Percentiles rank a stretch among this genome's conserved stretches.
These are phyloP conservation scores for Venustaconcha ellipsiformis DNA, from an alignment of 1,140 invertebrate species.

Conservation along the genomic window DNA sequence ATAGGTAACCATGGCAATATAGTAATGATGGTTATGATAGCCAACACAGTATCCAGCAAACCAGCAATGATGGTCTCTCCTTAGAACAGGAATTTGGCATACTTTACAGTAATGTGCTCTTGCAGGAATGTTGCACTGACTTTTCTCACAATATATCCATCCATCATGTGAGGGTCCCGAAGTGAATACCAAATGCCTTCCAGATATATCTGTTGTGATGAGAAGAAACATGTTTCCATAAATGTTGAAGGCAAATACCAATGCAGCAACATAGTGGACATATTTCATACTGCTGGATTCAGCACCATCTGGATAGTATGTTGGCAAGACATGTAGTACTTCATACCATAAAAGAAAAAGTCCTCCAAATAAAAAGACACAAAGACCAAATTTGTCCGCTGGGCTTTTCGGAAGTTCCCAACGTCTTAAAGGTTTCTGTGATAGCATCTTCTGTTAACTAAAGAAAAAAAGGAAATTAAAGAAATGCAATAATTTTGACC, in stretches of 20 bases:
- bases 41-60: conserved; percentile 93
- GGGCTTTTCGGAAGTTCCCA: too few relatives aligned
- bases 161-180: conserved; percentile 20
- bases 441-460: too few relatives aligned
- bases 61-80: conserved; percentile 95
- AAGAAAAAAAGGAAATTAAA: too few relatives aligned
- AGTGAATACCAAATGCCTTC: conserved; percentile 15
- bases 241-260: conserved; percentile 38
- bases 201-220: conserved; percentile 34
- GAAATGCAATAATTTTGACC: too few relatives aligned
- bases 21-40: conserved; percentile 90
- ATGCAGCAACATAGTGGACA: conserved; percentile 19
- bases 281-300: background rate
- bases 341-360: conserved; percentile 47
- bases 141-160: conserved; percentile 35
- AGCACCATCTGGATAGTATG: conserved; percentile 25
- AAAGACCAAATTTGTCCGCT: too few relatives aligned
- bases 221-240: conserved; percentile 48
- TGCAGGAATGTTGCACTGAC: conserved; percentile 38
- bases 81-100: conserved; percentile 87
- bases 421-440: too few relatives aligned
- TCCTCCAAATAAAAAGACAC: conserved; percentile 41
- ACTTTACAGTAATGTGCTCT: conserved; percentile 87
- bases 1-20: conserved; percentile 85
- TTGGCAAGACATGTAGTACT: conserved; percentile 31